Conservation (phyloP, 2,113 vertebrate genomes). For the Hucho hucho region DNA sequence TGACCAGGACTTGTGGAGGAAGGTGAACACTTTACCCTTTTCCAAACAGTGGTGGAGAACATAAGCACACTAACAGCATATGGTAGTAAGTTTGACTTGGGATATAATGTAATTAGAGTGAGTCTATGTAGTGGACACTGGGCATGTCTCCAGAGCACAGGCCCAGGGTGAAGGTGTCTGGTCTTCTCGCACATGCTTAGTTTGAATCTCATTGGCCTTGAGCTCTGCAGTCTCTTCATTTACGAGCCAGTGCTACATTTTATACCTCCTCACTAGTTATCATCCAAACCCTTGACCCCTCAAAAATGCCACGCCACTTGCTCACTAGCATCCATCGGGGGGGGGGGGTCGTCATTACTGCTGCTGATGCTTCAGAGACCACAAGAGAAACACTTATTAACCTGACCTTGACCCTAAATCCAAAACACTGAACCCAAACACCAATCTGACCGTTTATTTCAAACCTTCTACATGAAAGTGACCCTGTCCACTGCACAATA, state of each 20-base stretch:
- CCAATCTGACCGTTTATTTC: background rate
- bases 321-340: background rate
- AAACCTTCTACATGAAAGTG: background rate
- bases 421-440: background rate
- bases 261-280: background rate
- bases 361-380: no score
- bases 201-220: background rate
- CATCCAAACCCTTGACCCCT: background rate
- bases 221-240: conserved; percentile 1
- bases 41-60: no score
- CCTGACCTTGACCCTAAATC: background rate
- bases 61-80: no score
- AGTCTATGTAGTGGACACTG: no score
- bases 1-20: no score
- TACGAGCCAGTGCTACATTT: conserved; percentile 10
- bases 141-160: no score
- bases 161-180: background rate
- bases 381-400: background rate
- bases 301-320: background rate
- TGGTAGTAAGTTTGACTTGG: no score
- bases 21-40: no score
- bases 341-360: no score
- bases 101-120: no score
- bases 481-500: no score
- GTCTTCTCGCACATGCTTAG: background rate